Percentiles rank a stretch among this genome's conserved stretches.
Conservation (phyloP, 2,888 invertebrate genomes). For the Tetrapedia diversipes region DNA sequence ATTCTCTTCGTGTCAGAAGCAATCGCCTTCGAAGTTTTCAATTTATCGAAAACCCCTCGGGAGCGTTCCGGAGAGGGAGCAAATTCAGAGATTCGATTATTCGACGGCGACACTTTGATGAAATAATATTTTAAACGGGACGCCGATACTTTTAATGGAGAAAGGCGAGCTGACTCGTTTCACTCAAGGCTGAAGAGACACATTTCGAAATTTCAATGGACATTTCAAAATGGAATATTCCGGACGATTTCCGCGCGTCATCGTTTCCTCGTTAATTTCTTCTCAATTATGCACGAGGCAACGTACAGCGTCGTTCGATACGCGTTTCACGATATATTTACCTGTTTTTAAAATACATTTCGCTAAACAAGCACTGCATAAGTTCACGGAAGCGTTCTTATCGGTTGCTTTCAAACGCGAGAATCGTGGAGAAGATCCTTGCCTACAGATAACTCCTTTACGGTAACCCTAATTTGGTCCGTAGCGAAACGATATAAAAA, state of each 20-base stretch:
- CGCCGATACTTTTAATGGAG: neutral
- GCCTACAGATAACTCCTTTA: too few species aligned
- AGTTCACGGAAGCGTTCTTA: neutral
- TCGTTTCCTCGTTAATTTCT: conserved; percentile 9
- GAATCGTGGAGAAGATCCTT: too few species aligned
- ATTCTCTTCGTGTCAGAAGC: conserved; percentile 1
- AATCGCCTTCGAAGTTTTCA: conserved; percentile 15
- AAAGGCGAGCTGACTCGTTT: neutral
- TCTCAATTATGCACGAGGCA: neutral
- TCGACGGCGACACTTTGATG: neutral
- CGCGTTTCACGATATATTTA: neutral
- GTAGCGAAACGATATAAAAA: too few species aligned
- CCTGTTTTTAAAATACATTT: neutral
- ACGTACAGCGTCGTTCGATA: neutral
- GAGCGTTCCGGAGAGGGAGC: conserved; percentile 1
- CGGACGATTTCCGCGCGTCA: neutral
- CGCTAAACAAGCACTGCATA: neutral
- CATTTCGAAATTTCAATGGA: neutral
- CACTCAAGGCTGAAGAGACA: neutral
- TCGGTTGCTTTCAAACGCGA: neutral
- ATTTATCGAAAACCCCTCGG: conserved; percentile 11
- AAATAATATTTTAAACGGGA: conserved; percentile 9
- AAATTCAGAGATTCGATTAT: conserved; percentile 7
- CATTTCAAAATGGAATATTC: neutral
- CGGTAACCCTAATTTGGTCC: too few species aligned